Evolutionary conservation across 2,113 vertebrate genomes (phyloP).

Genomic region (Megaptera novaeangliae): DNA sequence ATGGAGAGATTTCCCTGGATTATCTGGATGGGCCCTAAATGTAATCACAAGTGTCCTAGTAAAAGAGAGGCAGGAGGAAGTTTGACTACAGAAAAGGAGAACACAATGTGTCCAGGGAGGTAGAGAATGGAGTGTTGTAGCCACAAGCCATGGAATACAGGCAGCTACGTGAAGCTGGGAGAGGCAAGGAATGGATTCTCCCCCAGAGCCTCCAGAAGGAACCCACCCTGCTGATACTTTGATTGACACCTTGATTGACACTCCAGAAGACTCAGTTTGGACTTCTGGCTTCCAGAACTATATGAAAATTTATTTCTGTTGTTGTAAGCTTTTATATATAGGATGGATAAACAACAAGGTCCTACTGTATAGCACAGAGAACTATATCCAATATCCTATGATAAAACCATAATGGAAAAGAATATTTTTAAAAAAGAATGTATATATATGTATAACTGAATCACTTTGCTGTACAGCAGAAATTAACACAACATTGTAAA

Average conservation of each 20-base stretch:
- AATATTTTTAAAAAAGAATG: not conserved
- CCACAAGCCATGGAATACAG: not conserved
- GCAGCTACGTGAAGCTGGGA: not conserved
- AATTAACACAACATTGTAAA: too few relatives aligned
- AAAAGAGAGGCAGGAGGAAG: not conserved
- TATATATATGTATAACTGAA: not conserved
- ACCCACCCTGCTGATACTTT: not conserved
- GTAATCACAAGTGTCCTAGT: not conserved
- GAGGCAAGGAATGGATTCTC: not conserved
- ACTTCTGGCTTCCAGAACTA: not conserved
- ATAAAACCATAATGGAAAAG: not conserved
- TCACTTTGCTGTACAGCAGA: too few relatives aligned
- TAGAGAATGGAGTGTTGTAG: not conserved
- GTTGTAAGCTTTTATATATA: not conserved
- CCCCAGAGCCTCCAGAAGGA: not conserved
- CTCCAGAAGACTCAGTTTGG: not conserved
- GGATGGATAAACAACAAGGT: not conserved
- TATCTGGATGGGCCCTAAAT: not conserved
- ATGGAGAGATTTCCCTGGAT: not conserved
- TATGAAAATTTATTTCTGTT: not conserved
- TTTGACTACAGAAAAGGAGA: not conserved
- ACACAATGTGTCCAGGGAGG: not conserved
- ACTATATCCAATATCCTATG: not conserved
- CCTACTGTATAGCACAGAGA: not conserved
- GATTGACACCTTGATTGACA: not conserved